Conservation (phyloP, 2,113 vertebrate genomes). For the Carlito syrichta region DNA sequence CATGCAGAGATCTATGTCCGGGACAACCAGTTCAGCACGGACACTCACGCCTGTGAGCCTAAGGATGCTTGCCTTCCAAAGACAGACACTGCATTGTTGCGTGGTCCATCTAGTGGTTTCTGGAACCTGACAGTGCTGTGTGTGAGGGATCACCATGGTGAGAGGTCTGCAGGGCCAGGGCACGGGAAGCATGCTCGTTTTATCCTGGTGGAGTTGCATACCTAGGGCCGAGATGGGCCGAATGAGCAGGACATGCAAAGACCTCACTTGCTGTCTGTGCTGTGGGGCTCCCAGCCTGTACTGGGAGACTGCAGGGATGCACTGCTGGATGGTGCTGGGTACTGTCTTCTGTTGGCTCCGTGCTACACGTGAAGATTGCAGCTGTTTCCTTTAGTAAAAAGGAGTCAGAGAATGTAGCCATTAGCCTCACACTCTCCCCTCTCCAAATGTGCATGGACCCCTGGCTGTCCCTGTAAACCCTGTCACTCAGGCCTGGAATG, state of each 20-base stretch:
- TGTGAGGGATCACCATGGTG: background rate
- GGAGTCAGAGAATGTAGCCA: slow-evolving; percentile 28
- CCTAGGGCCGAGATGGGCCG: background rate
- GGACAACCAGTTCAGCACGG: background rate
- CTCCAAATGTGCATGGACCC: background rate
- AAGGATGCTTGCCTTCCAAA: background rate
- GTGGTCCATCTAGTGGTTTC: background rate
- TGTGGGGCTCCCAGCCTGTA: background rate
- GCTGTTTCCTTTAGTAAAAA: slow-evolving; percentile 66
- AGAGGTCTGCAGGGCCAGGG: background rate
- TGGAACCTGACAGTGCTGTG: background rate
- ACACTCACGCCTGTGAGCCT: rapidly evolving
- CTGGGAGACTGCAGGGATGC: background rate
- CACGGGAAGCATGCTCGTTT: background rate
- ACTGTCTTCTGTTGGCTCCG: slow-evolving; percentile 56
- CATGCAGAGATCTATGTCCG: background rate
- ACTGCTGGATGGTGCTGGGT: background rate
- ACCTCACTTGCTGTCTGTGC: background rate
- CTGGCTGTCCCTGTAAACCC: slow-evolving; percentile 67
- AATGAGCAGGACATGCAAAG: background rate
- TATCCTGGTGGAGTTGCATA: background rate
- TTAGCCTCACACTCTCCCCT: background rate
- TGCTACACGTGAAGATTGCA: slow-evolving; percentile 30
- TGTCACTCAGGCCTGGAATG: slow-evolving; percentile 52
- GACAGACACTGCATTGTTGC: background rate